phyloP scores from a whole-genome alignment of 2,888 invertebrate genomes.

The Synanthedon myopaeformis region DNA sequence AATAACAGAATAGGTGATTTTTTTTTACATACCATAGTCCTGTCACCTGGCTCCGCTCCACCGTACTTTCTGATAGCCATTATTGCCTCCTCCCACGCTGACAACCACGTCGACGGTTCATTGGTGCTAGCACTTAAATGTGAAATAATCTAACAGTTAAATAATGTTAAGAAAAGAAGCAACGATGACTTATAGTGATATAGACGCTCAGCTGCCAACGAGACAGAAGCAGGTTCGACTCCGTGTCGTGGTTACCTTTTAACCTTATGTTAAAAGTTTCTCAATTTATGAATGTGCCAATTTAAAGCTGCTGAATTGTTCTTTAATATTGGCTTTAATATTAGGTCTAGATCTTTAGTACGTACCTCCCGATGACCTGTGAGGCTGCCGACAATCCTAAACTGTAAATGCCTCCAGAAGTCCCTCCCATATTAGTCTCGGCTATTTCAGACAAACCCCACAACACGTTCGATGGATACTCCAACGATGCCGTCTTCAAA shows the following conservation, averaged over 20 bases:
- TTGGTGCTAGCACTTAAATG: constrained; percentile 13
- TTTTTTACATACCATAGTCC: constrained; percentile 75
- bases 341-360: constrained; percentile 2
- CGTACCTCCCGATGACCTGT: constrained; percentile 45
- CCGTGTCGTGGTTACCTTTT: too few relatives aligned
- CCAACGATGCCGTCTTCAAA: constrained; percentile 28
- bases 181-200: too few relatives aligned
- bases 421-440: constrained; percentile 81
- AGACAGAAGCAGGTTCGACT: too few relatives aligned
- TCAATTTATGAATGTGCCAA: not conserved
- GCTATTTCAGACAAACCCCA: constrained; percentile 71
- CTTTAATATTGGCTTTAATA: not conserved
- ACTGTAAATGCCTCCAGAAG: constrained; percentile 84
- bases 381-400: constrained; percentile 78
- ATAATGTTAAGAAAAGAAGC: too few relatives aligned
- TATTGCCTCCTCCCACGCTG: constrained; percentile 67
- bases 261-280: not conserved
- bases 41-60: constrained; percentile 78
- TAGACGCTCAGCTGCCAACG: too few relatives aligned
- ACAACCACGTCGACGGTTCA: constrained; percentile 54
- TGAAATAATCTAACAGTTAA: too few relatives aligned
- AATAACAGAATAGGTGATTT: not conserved
- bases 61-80: constrained; percentile 76
- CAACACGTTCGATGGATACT: constrained; percentile 52
- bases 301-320: not conserved